Evolutionary conservation across 2,113 vertebrate species (phyloP), one percentile per base, ranked within the genome.

Genomic region (Bubo blakistoni): DNA sequence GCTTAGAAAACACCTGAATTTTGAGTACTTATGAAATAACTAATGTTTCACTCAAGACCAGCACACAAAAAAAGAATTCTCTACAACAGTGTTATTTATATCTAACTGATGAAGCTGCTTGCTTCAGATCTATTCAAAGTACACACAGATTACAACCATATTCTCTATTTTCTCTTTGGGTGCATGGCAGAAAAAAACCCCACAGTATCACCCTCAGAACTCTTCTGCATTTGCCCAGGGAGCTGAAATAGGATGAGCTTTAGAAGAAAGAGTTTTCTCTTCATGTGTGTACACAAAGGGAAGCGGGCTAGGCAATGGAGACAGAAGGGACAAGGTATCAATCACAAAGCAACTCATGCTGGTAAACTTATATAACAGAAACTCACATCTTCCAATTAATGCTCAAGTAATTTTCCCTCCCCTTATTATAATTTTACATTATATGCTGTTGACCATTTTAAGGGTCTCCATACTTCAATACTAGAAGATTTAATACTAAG

Each of bases 151-250:
- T 72, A 83, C 14, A 71, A 76, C 2, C 15, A 30, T 9, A n/a
- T 59, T 65, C 61, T 27, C 51, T 25, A 10, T 38, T 54, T 58
- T 29, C 40, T 47, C 10, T 74, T 52, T 21, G 22, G 10, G 29
- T 24, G 21, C 18, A 30, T 2, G 3, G 44, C 13, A 80, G 16
- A 20, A 73, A 47, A 80, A 42, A 17, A 1, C 0, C 4, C 0
- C 4, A 18, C 3, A 67, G 15, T 36, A 49, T 11, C 22, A 27
- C 11, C 6, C 10, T 44, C 16, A 63, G 22, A 55, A 22, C 22
- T 58, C 24, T 40, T 36, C 42, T 32, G 20, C 27, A 40, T 55
- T 91, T 84, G 25, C 26, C 61, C 40, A 84, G 9, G 9, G 13
- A 95, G 49, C 14, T 78, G 49, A 84, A 49, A 62, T 19, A 76